Evolutionary conservation across 2,888 invertebrate genomes (phyloP).

Genomic region (Rhagonycha lutea): DNA sequence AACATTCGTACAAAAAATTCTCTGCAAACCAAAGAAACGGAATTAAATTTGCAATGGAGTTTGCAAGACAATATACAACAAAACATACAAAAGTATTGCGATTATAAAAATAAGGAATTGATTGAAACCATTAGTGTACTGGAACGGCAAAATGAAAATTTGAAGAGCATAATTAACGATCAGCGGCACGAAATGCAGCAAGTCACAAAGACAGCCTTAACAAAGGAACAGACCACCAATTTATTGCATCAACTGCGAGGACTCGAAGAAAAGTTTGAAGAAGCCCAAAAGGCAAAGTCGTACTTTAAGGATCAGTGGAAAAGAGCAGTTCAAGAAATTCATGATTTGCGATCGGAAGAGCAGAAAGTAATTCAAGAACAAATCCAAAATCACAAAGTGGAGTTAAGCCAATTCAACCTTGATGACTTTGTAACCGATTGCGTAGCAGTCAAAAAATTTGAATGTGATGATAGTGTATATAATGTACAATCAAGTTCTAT

Average conservation of each 20-base stretch:
- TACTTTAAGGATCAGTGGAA: conserved; percentile 81
- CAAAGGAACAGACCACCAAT: conserved; percentile 68
- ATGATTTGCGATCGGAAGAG: conserved; percentile 62
- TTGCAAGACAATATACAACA: conserved; percentile 43
- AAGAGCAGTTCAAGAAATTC: conserved; percentile 69
- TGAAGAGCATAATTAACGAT: conserved; percentile 46
- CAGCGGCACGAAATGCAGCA: conserved; percentile 51
- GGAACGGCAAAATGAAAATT: conserved; percentile 46
- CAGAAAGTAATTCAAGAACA: conserved; percentile 60
- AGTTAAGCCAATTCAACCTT: conserved; percentile 43
- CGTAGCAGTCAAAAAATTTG: background rate
- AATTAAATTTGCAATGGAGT: conserved; percentile 21
- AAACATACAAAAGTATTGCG: conserved; percentile 40
- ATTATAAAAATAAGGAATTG: conserved; percentile 43
- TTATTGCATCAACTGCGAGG: conserved; percentile 69
- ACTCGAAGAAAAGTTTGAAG: conserved; percentile 67
- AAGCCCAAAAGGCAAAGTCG: conserved; percentile 67
- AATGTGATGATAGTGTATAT: background rate
- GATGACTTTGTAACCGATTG: conserved; percentile 26
- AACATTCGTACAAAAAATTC: conserved; percentile 32
- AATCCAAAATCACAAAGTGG: conserved; percentile 55
- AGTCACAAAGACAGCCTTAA: conserved; percentile 61
- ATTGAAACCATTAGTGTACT: conserved; percentile 47
- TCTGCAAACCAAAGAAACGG: conserved; percentile 33
- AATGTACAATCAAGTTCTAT: background rate